Evolutionary conservation across 2,797 vertebrate species (phyloP), one percentile per base, ranked within the genome.

Genomic region (Crax fasciolata): DNA sequence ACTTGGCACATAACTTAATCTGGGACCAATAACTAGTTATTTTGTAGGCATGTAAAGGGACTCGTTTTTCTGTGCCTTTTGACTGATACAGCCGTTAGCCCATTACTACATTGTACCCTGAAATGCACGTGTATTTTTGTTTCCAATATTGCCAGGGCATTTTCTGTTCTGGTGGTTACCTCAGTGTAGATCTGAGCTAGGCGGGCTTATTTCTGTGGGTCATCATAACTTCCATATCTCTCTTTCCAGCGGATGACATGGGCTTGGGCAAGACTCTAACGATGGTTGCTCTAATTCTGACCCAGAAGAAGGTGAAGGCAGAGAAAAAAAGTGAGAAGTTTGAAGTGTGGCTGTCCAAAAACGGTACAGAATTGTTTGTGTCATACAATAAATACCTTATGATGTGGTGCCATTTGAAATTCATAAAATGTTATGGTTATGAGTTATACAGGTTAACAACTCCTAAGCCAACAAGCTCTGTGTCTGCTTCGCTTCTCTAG

Each of bases 261-360:
- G 99, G 99, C 66, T 96, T 99, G 92, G 99, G 99, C 46, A 99
- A 99, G 97, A 99, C 99, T 10, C 97, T 99, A 87, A 99, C 99
- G 0, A 99, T 99, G 98, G 99, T 99, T 35, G 97, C 99, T 16
- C 98, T 99, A 81, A 98, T 99, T 71, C 96, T 99, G 97, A 74
- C 96, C 51, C 98, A 99, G 96, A 99, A 98, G 89, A 97, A 86
- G 20, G 95, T 96, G 78, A 94, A 98, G 71, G 79, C 96, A 25
- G 97, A 98, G 59, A 94, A 97, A 19, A 98, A 92, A 38, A 97
- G 98, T 74, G 96, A 97, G 51, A 90, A 83, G 18, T 6, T 77
- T 23, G 93, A 98, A 39, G 72, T 96, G 46, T 99, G 99, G 98
- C 85, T 99, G 21, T 99, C 99, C 41, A 99, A 98, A 98, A 95